These are phyloP conservation scores for Pseudomyrmex pallidus DNA, from an alignment of 1,140 invertebrate species.

Conservation along the genomic window DNA sequence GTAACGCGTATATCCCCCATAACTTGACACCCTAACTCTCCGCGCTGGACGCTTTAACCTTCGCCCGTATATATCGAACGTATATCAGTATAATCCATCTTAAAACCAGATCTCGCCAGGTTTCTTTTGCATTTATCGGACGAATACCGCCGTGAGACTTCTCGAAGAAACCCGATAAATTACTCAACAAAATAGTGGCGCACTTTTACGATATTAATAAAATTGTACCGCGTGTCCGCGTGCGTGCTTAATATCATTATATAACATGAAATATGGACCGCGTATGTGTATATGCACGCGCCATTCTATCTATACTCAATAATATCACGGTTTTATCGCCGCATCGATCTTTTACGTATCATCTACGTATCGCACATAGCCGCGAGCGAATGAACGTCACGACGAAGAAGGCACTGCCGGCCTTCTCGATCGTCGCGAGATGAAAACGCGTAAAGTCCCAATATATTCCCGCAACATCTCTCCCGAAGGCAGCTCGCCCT, in stretches of 20 bases:
- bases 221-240: background rate
- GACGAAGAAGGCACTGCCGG: conserved; percentile 16
- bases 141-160: conserved; percentile 11
- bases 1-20: conserved; percentile 64
- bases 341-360: conserved; percentile 30
- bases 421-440: conserved; percentile 44
- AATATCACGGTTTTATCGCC: conserved; percentile 32
- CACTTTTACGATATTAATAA: background rate
- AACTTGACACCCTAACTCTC: conserved; percentile 69
- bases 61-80: conserved; percentile 35
- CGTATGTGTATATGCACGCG: no score
- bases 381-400: conserved; percentile 8
- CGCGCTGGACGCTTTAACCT: conserved; percentile 47
- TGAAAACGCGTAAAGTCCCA: conserved; percentile 48
- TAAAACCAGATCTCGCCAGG: conserved; percentile 61
- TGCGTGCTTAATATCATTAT: background rate
- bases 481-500: conserved; percentile 29
- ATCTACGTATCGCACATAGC: conserved; percentile 41
- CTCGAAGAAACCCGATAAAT: conserved; percentile 13
- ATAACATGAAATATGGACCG: no score
- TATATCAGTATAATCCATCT: conserved; percentile 73
- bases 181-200: conserved; percentile 10
- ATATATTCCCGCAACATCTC: conserved; percentile 41
- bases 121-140: background rate
- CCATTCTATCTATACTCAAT: conserved; percentile 42